A percentile compares a stretch with the other conserved stretches of the same genome.
phyloP scores from a whole-genome alignment of 2,888 invertebrate genomes.

The Amphipyra berbera region DNA sequence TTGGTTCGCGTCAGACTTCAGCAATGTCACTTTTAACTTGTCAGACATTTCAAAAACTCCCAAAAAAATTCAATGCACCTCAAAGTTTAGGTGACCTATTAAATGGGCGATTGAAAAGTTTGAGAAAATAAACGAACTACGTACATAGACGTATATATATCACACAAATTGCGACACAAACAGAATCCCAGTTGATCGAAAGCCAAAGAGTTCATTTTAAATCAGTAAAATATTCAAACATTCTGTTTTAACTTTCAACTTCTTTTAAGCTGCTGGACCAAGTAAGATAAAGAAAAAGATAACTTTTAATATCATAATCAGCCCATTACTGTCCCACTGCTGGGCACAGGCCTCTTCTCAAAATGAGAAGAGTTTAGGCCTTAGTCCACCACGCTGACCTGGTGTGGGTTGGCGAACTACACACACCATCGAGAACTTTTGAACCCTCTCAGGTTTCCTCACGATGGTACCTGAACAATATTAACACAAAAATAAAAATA shows the following conservation, averaged over 20 bases:
- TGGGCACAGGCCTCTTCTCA: no score
- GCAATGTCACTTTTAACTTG: slow-evolving; percentile 10
- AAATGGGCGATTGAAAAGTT: not conserved
- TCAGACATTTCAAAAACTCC: slow-evolving; percentile 25
- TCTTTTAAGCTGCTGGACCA: slow-evolving; percentile 36
- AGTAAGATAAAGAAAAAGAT: not conserved
- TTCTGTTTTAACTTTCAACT: not conserved
- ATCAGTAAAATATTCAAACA: slow-evolving; percentile 18
- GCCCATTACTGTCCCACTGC: not conserved
- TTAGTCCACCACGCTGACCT: no score
- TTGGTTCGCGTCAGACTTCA: no score
- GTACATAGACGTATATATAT: slow-evolving; percentile 26
- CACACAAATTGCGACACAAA: slow-evolving; percentile 31
- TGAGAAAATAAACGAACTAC: slow-evolving; percentile 7
- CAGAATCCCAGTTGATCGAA: slow-evolving; percentile 54
- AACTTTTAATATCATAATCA: no score
- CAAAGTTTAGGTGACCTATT: slow-evolving; percentile 11
- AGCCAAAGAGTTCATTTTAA: slow-evolving; percentile 67
- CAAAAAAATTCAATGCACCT: slow-evolving; percentile 30
- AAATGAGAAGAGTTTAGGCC: no score
- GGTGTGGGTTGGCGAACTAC: no score
- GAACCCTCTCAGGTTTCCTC: no score
- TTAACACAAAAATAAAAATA: no score
- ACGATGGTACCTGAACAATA: no score
- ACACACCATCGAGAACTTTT: no score